Evolutionary conservation across 1,140 invertebrate genomes (phyloP), one percentile per base, ranked within the genome.

Genomic region (Drosophila yakuba): DNA sequence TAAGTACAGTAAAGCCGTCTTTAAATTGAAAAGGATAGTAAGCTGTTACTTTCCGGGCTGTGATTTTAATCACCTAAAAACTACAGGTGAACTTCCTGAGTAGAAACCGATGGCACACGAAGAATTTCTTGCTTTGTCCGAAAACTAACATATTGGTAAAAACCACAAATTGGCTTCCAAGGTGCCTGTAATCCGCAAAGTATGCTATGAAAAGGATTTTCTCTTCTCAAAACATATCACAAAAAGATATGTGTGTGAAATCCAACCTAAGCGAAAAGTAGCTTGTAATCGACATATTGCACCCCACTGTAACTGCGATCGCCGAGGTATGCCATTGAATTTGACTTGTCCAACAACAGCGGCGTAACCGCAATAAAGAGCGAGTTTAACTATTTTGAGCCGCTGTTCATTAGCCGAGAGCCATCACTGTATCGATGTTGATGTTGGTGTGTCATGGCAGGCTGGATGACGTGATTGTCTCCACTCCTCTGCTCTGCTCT

Each of bases 401-500:
- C 17, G 20, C 44, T 25, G 60, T 35, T 66, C 15, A 17, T 44
- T 17, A 32, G 17, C 35, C 35, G 15, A 62, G 43, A 44, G 58
- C 51, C 36, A 28, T 58, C 60, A 75, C 73, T 75, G 81, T 76
- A 74, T 86, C 55, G 47, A 66, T 84, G 78, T 84, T 76, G 64
- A 61, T 71, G 69, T 79, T 75, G 73, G 73, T 76, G 74, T 77
- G 68, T 73, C 73, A 63, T 81, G 69, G 77, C 74, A 86, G 62
- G 80, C 84, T 80, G 84, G 77, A 89, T 89, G 84, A 89, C 84
- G 84, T 89, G 84, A 89, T 89, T 89, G 84, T 78, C 76, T 68
- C 61, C 64, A 64, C 59, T 50, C 11, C 43, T 23, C 41, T 58
- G 3, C 43, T 47, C n/a, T 20, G n/a, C 62, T 68, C 61, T 61